phyloP scores from a whole-genome alignment of 2,888 invertebrate genomes.

The Ceraclea dissimilis region DNA sequence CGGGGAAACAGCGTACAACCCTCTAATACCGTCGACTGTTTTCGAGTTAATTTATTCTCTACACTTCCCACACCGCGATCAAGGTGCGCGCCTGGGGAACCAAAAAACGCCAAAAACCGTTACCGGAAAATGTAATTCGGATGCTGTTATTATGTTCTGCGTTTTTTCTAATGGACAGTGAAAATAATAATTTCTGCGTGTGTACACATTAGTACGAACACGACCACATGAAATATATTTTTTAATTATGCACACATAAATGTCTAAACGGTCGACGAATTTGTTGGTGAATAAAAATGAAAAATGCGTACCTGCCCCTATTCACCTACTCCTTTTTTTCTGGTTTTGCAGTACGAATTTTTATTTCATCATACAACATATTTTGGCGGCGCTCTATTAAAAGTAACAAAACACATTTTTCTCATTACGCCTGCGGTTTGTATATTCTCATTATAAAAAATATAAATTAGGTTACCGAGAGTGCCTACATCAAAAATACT shows the following conservation, averaged over 20 bases:
- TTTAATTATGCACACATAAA: slow-evolving; percentile 8
- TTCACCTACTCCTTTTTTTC: neutral
- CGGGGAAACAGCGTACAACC: slow-evolving; percentile 10
- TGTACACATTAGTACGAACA: slow-evolving; percentile 1
- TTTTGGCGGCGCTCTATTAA: too few relatives aligned
- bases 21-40: slow-evolving; percentile 6
- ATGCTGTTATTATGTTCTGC: too few relatives aligned
- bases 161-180: too few relatives aligned
- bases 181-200: neutral
- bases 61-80: slow-evolving; percentile 7
- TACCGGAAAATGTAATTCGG: slow-evolving; percentile 4
- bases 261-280: slow-evolving; percentile 3
- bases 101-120: slow-evolving; percentile 2
- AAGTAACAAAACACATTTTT: too few relatives aligned
- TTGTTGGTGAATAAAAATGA: slow-evolving; percentile 3
- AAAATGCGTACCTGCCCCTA: neutral
- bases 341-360: neutral
- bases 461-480: too few relatives aligned
- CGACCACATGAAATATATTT: slow-evolving; percentile 1
- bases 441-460: too few relatives aligned
- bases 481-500: too few relatives aligned
- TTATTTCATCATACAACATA: too few relatives aligned
- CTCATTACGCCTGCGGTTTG: too few relatives aligned
- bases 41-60: slow-evolving; percentile 14
- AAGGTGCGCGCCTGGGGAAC: neutral